A percentile compares a stretch with the other conserved stretches of the same genome.
phyloP scores from a whole-genome alignment of 35 echinoderm and acorn worm species.

The Diadema setosum region DNA sequence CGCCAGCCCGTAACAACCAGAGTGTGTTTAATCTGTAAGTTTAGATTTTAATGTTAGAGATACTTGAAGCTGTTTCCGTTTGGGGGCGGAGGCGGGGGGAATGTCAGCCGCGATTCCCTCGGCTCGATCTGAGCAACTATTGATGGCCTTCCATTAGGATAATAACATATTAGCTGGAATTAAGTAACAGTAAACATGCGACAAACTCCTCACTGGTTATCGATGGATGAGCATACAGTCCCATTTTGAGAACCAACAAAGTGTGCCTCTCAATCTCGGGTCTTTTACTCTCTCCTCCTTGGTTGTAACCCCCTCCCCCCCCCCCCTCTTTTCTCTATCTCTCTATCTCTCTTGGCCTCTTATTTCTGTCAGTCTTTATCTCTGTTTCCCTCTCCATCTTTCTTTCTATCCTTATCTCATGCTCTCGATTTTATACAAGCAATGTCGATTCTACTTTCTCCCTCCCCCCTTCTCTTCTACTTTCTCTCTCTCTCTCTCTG shows the following conservation, averaged over 20 bases:
- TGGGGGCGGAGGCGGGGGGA: not conserved
- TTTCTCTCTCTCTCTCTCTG: not conserved
- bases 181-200: slow-evolving; percentile 53
- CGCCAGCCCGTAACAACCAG: slow-evolving; percentile 23
- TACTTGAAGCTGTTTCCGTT: slow-evolving; percentile 38
- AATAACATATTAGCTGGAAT: slow-evolving; percentile 66
- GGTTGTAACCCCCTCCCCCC: not conserved
- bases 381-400: not conserved
- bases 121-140: slow-evolving; percentile 15
- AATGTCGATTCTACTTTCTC: too few relatives aligned
- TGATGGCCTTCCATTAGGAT: slow-evolving; percentile 46
- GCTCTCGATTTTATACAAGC: too few relatives aligned
- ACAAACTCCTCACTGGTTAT: not conserved
- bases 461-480: not conserved
- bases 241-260: not conserved
- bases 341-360: not conserved
- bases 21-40: slow-evolving; percentile 71
- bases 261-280: not conserved
- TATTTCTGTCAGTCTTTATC: not conserved
- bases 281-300: not conserved
- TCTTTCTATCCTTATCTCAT: not conserved
- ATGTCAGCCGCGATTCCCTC: not conserved
- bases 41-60: slow-evolving; percentile 60
- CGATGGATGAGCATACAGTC: not conserved
- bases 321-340: not conserved